A percentile compares a stretch with the other conserved stretches of the same genome.
Conservation (phyloP, 2,797 vertebrate genomes). For the Hirundo rustica region DNA sequence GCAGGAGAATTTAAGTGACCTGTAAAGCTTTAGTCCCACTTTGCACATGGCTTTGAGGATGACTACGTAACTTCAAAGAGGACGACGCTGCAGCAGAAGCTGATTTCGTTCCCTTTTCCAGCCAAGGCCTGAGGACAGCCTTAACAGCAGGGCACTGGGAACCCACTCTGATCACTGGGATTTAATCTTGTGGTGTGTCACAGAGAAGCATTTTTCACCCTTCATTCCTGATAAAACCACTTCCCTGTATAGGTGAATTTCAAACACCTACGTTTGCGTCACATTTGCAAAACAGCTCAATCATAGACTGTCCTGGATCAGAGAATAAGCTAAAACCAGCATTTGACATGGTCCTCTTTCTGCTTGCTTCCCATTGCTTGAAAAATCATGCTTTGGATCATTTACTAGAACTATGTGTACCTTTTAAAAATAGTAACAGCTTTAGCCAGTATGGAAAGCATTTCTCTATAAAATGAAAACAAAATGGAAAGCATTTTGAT, state of each 20-base stretch:
- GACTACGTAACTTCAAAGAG: not conserved
- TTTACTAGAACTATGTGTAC: not conserved
- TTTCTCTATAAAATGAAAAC: conserved; percentile 11
- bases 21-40: not conserved
- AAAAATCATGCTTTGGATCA: not conserved
- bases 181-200: not conserved
- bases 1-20: not conserved
- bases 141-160: not conserved
- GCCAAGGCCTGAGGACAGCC: not conserved
- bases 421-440: conserved; percentile 33
- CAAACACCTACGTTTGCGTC: not conserved
- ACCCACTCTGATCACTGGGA: not conserved
- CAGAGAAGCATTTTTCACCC: not conserved
- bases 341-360: not conserved
- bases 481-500: conserved; percentile 4
- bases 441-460: conserved; percentile 3
- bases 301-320: not conserved
- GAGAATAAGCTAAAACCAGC: not conserved
- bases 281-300: not conserved
- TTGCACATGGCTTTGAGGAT: not conserved
- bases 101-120: not conserved
- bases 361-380: not conserved
- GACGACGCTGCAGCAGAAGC: not conserved
- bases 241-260: not conserved
- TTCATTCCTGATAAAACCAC: not conserved